Evolutionary conservation across 2,888 invertebrate species (phyloP).

Genomic region (Blastobasis adustella): DNA sequence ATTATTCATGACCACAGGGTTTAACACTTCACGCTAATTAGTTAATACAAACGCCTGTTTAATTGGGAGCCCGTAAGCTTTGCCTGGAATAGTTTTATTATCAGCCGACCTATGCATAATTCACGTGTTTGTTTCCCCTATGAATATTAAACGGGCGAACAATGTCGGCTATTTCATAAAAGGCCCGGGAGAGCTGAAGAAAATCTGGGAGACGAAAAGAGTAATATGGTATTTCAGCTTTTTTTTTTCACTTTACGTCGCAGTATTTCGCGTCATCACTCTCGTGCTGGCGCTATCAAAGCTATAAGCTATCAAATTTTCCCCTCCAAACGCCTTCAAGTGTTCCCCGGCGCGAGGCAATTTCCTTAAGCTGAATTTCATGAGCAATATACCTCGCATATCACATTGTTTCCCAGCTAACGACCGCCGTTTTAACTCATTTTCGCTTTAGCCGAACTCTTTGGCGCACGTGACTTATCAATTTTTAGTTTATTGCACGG

Average conservation of each 20-base stretch:
- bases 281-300: slow-evolving; percentile 43
- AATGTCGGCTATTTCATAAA: too few species aligned
- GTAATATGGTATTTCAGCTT: neutral
- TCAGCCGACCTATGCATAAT: too few species aligned
- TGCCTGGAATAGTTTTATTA: too few species aligned
- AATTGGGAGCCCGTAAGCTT: too few species aligned
- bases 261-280: slow-evolving; percentile 28
- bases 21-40: too few species aligned
- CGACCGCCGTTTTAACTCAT: slow-evolving; percentile 38
- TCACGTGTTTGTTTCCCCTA: too few species aligned
- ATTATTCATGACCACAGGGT: too few species aligned
- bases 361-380: slow-evolving; percentile 70
- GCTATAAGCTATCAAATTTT: slow-evolving; percentile 67
- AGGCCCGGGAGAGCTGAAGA: too few species aligned
- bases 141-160: too few species aligned
- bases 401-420: slow-evolving; percentile 48
- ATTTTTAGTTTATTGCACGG: neutral
- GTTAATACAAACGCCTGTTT: too few species aligned
- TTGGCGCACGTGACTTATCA: neutral
- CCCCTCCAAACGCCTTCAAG: slow-evolving; percentile 48
- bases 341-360: slow-evolving; percentile 56
- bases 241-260: neutral
- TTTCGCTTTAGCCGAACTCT: slow-evolving; percentile 24
- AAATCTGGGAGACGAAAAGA: too few species aligned
- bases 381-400: slow-evolving; percentile 59